Percentiles rank a stretch among this genome's conserved stretches.
phyloP scores from a whole-genome alignment of 2,113 vertebrate genomes.

The Perca flavescens region DNA sequence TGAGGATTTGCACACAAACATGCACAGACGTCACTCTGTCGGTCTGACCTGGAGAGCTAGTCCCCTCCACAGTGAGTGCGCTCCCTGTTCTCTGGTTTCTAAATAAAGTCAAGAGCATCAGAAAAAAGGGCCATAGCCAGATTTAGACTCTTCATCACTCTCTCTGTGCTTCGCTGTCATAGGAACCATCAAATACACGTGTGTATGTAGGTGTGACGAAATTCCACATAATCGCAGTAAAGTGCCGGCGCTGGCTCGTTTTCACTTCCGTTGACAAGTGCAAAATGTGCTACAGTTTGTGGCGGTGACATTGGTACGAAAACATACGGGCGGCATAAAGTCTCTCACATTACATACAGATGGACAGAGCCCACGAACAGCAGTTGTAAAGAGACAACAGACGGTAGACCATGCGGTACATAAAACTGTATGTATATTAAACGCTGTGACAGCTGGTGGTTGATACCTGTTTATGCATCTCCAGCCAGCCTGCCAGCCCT shows the following conservation, averaged over 20 bases:
- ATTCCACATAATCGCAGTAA: conserved; percentile 31
- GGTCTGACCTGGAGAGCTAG: background rate
- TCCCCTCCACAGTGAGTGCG: background rate
- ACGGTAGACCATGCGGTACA: background rate
- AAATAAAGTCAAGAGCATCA: conserved; percentile 29
- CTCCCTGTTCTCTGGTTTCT: conserved; percentile 28
- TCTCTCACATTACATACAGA: conserved; percentile 28
- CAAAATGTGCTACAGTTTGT: conserved; percentile 41
- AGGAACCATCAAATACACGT: conserved; percentile 17
- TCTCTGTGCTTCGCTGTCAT: conserved; percentile 36
- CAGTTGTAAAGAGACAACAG: conserved; percentile 9
- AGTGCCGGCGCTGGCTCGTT: conserved; percentile 23
- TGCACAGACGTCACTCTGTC: background rate
- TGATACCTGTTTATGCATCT: background rate
- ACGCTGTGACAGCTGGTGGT: conserved; percentile 4
- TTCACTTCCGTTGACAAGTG: conserved; percentile 41
- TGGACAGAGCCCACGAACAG: conserved; percentile 7
- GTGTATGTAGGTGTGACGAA: conserved; percentile 1
- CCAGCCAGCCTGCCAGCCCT: background rate
- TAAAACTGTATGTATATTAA: background rate
- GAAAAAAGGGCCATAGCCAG: background rate
- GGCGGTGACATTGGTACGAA: conserved; percentile 26
- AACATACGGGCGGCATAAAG: conserved; percentile 33
- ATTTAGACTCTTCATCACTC: conserved; percentile 24
- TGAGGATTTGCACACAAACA: background rate